phyloP scores from a whole-genome alignment of 2,113 vertebrate genomes.

The Salvelinus namaycush region DNA sequence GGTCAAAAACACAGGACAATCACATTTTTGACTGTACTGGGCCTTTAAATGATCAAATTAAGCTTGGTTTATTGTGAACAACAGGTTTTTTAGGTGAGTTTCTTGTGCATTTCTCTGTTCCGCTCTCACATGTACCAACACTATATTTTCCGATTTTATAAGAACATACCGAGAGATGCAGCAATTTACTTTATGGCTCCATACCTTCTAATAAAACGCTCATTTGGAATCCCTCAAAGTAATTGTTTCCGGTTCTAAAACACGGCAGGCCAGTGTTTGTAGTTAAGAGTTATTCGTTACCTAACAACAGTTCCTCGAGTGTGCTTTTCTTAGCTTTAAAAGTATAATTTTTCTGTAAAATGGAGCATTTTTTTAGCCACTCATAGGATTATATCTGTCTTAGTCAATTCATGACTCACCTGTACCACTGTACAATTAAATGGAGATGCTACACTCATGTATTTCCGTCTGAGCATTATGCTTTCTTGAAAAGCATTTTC shows the following conservation, averaged over 20 bases:
- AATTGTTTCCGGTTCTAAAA: constrained; percentile 60
- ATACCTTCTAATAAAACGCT: constrained; percentile 60
- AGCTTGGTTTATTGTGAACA: too few relatives aligned
- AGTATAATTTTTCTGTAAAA: background rate
- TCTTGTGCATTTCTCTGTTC: too few relatives aligned
- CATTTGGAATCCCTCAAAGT: constrained; percentile 67
- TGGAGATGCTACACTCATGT: too few relatives aligned
- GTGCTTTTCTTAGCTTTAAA: constrained; percentile 43
- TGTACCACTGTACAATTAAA: background rate
- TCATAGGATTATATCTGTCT: constrained; percentile 55
- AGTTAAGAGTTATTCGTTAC: constrained; percentile 57
- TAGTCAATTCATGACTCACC: constrained; percentile 67
- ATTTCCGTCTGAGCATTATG: too few relatives aligned
- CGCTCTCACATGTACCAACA: background rate
- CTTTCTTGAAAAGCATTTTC: too few relatives aligned
- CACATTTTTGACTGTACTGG: background rate
- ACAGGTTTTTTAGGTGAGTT: too few relatives aligned
- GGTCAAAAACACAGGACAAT: background rate
- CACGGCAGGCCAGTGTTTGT: constrained; percentile 44
- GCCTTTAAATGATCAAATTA: background rate
- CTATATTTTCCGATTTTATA: constrained; percentile 47
- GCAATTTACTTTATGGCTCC: constrained; percentile 56
- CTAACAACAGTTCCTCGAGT: constrained; percentile 61
- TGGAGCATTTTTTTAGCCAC: constrained; percentile 1
- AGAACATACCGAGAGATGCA: constrained; percentile 51